Conservation (phyloP, 2,113 vertebrate species). For the Thinocorus orbignyianus region DNA sequence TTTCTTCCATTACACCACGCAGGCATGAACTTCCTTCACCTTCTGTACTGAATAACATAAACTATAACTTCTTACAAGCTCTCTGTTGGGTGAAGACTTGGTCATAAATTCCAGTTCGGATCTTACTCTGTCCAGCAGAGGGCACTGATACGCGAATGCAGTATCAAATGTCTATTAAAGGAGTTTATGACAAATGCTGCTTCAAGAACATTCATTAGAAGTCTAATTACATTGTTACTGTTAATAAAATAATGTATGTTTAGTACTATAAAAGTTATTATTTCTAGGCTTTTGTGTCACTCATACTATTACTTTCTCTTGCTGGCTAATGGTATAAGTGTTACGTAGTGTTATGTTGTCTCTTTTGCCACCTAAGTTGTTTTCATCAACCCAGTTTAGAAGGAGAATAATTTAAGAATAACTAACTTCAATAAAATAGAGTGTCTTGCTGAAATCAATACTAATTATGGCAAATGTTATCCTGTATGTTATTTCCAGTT, state of each 20-base stretch:
- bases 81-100: not conserved
- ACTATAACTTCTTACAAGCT: not conserved
- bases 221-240: not conserved
- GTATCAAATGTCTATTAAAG: not conserved
- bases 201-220: not conserved
- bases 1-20: not conserved
- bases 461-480: not conserved
- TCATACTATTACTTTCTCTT: not conserved
- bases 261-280: not conserved
- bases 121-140: constrained; percentile 44
- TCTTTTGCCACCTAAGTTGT: not conserved
- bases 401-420: not conserved
- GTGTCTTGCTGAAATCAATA: not conserved
- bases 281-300: not conserved
- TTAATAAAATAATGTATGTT: not conserved
- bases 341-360: not conserved
- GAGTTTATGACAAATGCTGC: not conserved
- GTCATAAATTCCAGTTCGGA: not conserved
- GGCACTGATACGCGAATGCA: not conserved
- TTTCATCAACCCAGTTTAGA: not conserved
- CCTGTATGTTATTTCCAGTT: not conserved
- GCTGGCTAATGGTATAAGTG: not conserved
- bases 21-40: not conserved
- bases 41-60: not conserved
- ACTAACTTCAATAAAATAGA: not conserved